Base-by-base conservation (phyloP, 2,113 vertebrate genomes). In the Chamaetylas fuelleborni region DNA sequence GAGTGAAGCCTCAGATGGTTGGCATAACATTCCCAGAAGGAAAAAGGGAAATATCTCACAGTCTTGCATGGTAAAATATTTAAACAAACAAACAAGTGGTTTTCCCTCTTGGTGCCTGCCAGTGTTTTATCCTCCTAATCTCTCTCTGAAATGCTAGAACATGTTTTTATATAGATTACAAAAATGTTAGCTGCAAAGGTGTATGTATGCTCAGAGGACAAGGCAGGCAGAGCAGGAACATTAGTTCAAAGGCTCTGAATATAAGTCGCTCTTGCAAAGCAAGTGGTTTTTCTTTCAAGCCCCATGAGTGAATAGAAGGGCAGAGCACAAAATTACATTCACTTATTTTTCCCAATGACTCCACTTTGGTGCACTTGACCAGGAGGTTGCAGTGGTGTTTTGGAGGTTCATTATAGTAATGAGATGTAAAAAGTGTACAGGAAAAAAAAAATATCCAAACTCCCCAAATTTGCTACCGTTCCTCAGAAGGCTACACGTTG, bases 141-240 rank as follows among this genome's bases (percentile, higher is more conserved):
- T 96, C 89, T 29, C 94, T 77, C 73, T 88, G 93, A 97, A 97
- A 97, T 90, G 94, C 93, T 83, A 69, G 95, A 93, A 62, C 94
- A 89, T 92, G 94, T 96, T 97, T 96, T 88, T 91, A 90, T 93
- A 87, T 28, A 94, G 96, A 97, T 94, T 90, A 91, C 62, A 81
- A 86, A 95, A 87, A 93, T 34, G 36, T 38, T 65, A 66, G 89
- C 86, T 51, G 64, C 80, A 53, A 95, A 94, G 92, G 93, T 81
- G 90, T 36, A 53, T 70, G 77, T 81, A 77, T 36, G 53, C 96
- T 95, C 84, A 9, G 81, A 94, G 87, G 95, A 90, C 95, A 47
- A 16, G 31, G 36, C 86, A 31, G 76, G 73, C 43, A 23, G 85
- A 86, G 86, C 31, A 34, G 91, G 71, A 91, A 85, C 81, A 61